These are phyloP conservation scores for Pao palembangensis DNA, from an alignment of 2,113 vertebrate genomes.

Conservation along the genomic window DNA sequence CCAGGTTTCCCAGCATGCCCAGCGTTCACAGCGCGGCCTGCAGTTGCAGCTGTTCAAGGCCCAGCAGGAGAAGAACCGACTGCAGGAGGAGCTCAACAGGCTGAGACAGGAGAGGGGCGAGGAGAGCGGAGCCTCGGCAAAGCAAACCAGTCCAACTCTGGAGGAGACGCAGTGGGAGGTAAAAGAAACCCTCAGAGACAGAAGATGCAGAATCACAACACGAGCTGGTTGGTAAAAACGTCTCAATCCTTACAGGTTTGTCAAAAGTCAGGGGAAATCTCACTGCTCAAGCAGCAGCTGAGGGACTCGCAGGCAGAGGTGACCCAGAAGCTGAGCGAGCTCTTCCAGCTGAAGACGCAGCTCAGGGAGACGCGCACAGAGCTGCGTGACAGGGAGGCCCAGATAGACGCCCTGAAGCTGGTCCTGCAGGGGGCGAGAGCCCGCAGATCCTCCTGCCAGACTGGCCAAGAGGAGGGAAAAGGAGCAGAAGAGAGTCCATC, in stretches of 20 bases:
- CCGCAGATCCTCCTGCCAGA: conserved; percentile 48
- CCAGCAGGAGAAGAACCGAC: conserved; percentile 87
- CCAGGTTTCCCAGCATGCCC: conserved; percentile 90
- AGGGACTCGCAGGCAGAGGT: conserved; percentile 92
- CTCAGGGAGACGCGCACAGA: conserved; percentile 83
- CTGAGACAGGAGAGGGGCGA: conserved; percentile 72
- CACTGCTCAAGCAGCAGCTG: conserved; percentile 93
- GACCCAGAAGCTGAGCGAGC: conserved; percentile 90
- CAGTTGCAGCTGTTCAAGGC: conserved; percentile 92
- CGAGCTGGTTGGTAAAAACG: neutral
- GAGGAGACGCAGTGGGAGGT: conserved; percentile 97
- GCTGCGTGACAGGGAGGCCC: conserved; percentile 79
- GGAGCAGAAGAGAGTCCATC: conserved; percentile 48
- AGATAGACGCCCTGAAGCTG: conserved; percentile 81
- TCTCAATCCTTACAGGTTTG: conserved; percentile 78
- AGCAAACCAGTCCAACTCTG: conserved; percentile 74
- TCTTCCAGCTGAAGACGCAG: conserved; percentile 92
- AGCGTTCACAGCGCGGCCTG: conserved; percentile 85
- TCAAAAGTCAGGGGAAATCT: conserved; percentile 95
- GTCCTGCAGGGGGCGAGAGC: conserved; percentile 69
- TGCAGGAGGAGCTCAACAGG: conserved; percentile 85
- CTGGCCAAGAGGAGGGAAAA: conserved; percentile 63
- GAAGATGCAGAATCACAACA: neutral
- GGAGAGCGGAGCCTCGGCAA: conserved; percentile 38
- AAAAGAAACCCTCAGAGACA: conserved; percentile 21